A percentile compares a stretch with the other conserved stretches of the same genome.
phyloP scores from a whole-genome alignment of 2,113 vertebrate genomes.

The Mesocricetus auratus region DNA sequence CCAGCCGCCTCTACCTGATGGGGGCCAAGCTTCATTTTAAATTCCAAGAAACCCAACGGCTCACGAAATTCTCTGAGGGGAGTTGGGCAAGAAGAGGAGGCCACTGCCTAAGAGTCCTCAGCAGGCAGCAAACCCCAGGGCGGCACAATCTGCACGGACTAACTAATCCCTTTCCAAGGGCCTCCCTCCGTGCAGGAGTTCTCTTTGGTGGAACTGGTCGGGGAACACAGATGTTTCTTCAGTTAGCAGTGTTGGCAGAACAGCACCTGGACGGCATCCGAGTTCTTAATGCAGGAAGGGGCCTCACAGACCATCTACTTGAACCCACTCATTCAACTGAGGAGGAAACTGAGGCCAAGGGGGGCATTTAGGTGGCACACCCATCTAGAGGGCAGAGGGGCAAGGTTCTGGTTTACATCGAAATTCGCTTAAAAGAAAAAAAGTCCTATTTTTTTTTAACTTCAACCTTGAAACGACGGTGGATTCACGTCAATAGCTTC shows the following conservation, averaged over 20 bases:
- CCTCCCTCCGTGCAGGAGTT: slow-evolving; percentile 61
- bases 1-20: not conserved
- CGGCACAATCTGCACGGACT: not conserved
- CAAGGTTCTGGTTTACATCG: slow-evolving; percentile 62
- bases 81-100: not conserved
- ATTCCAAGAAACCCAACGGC: not conserved
- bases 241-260: slow-evolving; percentile 79
- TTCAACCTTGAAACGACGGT: slow-evolving; percentile 54
- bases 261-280: slow-evolving; percentile 77
- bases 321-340: slow-evolving; percentile 61
- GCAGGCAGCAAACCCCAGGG: not conserved
- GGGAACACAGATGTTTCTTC: slow-evolving; percentile 83
- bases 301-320: slow-evolving; percentile 66
- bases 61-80: not conserved
- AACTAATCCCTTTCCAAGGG: slow-evolving; percentile 53
- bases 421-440: slow-evolving; percentile 30
- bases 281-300: slow-evolving; percentile 78
- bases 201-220: slow-evolving; percentile 74
- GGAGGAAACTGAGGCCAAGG: slow-evolving; percentile 72
- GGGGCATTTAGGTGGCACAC: not conserved
- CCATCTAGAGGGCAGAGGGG: slow-evolving; percentile 39
- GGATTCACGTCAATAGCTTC: not conserved
- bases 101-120: not conserved
- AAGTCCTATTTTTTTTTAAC: slow-evolving; percentile 19
- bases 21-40: not conserved